Evolutionary conservation across 1,140 invertebrate genomes (phyloP), one percentile per base, ranked within the genome.

Genomic region (Drosophila bifasciata): DNA sequence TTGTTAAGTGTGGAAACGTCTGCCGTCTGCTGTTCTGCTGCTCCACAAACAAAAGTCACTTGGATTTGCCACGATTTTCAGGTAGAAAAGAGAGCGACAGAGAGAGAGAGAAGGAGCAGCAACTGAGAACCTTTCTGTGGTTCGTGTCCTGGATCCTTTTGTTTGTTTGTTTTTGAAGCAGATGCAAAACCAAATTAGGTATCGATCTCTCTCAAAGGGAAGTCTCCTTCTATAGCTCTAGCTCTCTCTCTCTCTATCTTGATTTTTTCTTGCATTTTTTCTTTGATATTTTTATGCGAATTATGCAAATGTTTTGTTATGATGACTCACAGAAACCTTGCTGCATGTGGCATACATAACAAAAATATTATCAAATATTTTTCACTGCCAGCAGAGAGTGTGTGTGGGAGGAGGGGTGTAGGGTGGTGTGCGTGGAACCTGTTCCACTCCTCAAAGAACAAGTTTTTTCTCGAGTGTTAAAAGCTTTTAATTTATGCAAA

Each of bases 21-120:
- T 68, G 70, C 51, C 51, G 59, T 51, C 44, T 40, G 50, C 64
- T 44, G 44, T 43, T 55, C 43, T 25, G 21, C 28, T 36, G 25
- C 21, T 36, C 32, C 32, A 36, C 3, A 36, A 36, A 36, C 32
- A 36, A 62, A 39, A 49, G 58, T 64, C 36, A 71, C 53, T 70
- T 70, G 46, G 67, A 70, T 70, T 70, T 70, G 66, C 53, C 66
- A 70, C 67, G 67, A 71, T 70, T 70, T 72, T 15, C 69, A 72
- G 68, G 69, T 72, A 72, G 57, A 32, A 36, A 51, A 51, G 36
- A 21, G 4, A 21, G 19, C n/a, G 4, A 2, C 1, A 21, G 19
- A 21, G 19, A 21, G n/a, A 21, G 4, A 21, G 19, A 21, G 4
- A 23, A 51, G 49, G 15, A 62, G 19, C 9, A 36, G 16, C n/a